Evolutionary conservation across 1,140 invertebrate species (phyloP).

Genomic region (Leptonema lineaticorne): DNA sequence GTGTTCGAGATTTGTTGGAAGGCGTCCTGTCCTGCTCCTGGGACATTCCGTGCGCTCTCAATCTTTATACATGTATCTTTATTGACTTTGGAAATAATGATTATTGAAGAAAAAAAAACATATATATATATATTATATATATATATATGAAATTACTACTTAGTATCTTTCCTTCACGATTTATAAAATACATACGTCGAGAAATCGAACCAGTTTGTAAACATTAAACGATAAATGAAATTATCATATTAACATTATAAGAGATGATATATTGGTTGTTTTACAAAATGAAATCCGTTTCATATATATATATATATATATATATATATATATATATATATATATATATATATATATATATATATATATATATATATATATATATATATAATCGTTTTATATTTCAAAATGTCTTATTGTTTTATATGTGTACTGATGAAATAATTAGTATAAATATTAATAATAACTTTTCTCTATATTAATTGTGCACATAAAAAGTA

Average conservation of each 20-base stretch:
- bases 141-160: not conserved
- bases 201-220: conserved; percentile 15
- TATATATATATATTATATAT: not conserved
- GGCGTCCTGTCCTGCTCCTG: conserved; percentile 25
- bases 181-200: too few species aligned
- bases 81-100: too few species aligned
- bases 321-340: not conserved
- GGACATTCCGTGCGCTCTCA: conserved; percentile 6
- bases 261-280: not conserved
- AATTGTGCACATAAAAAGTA: too few species aligned
- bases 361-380: not conserved
- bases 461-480: too few species aligned
- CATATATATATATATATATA: not conserved
- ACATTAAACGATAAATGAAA: not conserved
- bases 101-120: too few species aligned
- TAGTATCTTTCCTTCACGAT: not conserved
- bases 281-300: not conserved
- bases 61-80: conserved; percentile 9
- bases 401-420: not conserved
- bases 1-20: conserved; percentile 40
- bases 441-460: too few species aligned
- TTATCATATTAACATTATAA: not conserved
- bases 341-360: not conserved
- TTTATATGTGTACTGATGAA: too few species aligned
- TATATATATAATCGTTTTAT: not conserved